Percentiles rank a stretch among this genome's conserved stretches.
These are phyloP conservation scores for Lytechinus variegatus DNA, from an alignment of 35 echinoderm and acorn worm species.

Conservation along the genomic window DNA sequence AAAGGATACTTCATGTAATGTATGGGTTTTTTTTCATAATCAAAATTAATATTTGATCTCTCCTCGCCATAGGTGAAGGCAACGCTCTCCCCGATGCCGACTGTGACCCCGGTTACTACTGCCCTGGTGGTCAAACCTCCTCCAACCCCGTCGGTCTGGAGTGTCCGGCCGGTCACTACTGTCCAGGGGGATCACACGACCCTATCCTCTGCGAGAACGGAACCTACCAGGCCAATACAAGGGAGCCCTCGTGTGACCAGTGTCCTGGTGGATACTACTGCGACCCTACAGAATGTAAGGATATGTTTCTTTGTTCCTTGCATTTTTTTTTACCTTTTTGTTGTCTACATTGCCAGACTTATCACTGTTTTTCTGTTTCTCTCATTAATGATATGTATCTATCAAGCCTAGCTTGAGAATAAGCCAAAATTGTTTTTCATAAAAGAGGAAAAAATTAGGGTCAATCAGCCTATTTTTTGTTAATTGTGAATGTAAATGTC, in stretches of 20 bases:
- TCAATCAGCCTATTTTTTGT: no score
- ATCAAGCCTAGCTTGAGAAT: no score
- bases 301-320: neutral
- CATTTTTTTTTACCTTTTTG: neutral
- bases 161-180: slow-evolving; percentile 80
- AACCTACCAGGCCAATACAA: slow-evolving; percentile 80
- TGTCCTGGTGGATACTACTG: slow-evolving; percentile 89
- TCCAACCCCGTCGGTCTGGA: slow-evolving; percentile 71
- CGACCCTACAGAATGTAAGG: slow-evolving; percentile 89
- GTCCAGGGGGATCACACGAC: slow-evolving; percentile 84
- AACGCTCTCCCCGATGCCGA: slow-evolving; percentile 79
- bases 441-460: no score
- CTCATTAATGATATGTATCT: no score
- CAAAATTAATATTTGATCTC: no score
- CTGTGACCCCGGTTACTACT: slow-evolving; percentile 93
- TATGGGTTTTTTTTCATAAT: no score
- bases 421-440: no score
- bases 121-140: slow-evolving; percentile 89
- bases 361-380: no score
- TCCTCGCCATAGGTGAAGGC: slow-evolving; percentile 65
- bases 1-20: no score
- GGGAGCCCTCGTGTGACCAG: slow-evolving; percentile 71
- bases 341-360: no score
- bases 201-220: slow-evolving; percentile 88
- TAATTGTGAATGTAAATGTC: no score